Base-by-base conservation (phyloP, 2,888 invertebrate genomes). In the Stegana nigrithorax region DNA sequence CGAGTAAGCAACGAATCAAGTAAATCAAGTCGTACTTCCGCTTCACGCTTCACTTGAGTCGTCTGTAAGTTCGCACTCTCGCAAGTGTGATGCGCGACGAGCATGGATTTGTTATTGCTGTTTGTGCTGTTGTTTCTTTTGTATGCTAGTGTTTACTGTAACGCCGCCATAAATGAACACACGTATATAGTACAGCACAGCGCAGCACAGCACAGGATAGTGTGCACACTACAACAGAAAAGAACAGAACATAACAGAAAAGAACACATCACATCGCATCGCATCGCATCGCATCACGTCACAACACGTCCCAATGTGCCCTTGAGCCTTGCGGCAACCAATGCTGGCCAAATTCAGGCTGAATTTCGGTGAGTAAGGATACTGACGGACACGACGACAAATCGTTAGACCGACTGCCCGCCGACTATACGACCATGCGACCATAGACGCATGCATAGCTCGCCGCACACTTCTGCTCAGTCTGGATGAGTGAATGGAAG, bases 1-100 rank as follows among this genome's bases (percentile, higher is more conserved):
- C 72, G 76, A 72, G 73, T 12, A 73, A 71, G 77, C 74, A 75
- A 76, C 76, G 74, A 78, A 76, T 73, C 76, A 76, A 73, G 75
- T 75, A 78, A 78, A 78, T 75, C 75, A 75, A 75, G 72, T 72
- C 67, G 74, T 71, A 75, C 78, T 76, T 78, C 74, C 78, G 73
- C 67, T 73, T 68, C 71, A 73, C 70, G 75, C 73, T 67, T 60
- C 68, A 65, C 68, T 70, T 59, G 64, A 42, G 57, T 36, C 36
- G 55, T n/a, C n/a, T n/a, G n/a, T n/a, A n/a, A n/a, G n/a, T n/a
- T n/a, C n/a, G n/a, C n/a, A n/a, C 44, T 42, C 26, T 55, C 55
- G 39, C 36, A 32, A 12, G 5, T 10, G 14, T 21, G 36, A 19
- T 55, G 32, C 39, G n/a, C n/a, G n/a, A n/a, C n/a, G n/a, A n/a